These are phyloP conservation scores for Nematolebias whitei DNA, from an alignment of 2,113 vertebrate genomes.

Conservation along the genomic window DNA sequence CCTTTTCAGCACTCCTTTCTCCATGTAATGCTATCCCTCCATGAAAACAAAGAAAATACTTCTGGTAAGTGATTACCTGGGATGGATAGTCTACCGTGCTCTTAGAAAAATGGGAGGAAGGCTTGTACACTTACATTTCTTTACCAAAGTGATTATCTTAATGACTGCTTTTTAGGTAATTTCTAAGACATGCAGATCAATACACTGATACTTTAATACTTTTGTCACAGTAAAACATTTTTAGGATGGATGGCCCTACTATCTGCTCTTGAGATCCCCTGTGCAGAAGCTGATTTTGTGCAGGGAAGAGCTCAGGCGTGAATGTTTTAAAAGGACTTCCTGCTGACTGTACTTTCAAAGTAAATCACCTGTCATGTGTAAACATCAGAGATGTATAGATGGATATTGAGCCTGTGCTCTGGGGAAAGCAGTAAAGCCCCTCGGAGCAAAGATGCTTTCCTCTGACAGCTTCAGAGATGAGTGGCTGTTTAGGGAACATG, in stretches of 20 bases:
- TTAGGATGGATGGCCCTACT: background rate
- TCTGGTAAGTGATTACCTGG: background rate
- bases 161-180: too few species aligned
- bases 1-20: background rate
- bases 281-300: background rate
- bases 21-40: background rate
- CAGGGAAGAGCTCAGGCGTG: background rate
- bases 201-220: background rate
- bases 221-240: background rate
- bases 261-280: constrained; percentile 6
- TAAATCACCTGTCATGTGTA: constrained; percentile 36
- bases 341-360: constrained; percentile 35
- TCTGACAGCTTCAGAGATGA: constrained; percentile 34
- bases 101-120: background rate
- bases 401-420: constrained; percentile 2
- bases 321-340: background rate
- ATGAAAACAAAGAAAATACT: background rate
- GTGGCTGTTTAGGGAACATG: constrained; percentile 17
- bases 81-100: background rate
- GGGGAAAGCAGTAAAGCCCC: constrained; percentile 21
- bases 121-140: background rate
- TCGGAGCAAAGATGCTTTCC: constrained; percentile 31
- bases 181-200: too few species aligned
- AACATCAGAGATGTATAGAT: constrained; percentile 31
- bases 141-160: too few species aligned